Evolutionary conservation across 2,113 vertebrate genomes (phyloP).

Genomic region (Archilochus colubris): DNA sequence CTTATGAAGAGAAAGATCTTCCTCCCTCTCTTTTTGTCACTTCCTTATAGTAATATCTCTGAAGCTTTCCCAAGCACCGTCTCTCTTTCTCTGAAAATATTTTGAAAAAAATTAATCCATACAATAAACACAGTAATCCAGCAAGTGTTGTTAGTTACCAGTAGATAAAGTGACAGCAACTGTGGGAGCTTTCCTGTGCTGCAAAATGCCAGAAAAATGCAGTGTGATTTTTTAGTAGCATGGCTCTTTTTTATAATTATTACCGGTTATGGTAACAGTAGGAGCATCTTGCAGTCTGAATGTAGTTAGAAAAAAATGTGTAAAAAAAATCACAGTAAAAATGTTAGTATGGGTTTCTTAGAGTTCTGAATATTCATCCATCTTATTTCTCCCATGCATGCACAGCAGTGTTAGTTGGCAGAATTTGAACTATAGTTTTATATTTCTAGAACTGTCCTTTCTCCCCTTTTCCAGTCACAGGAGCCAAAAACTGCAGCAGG

Average conservation of each 20-base stretch:
- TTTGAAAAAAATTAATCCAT: neutral
- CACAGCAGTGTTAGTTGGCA: neutral
- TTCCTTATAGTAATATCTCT: neutral
- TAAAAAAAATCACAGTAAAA: constrained; percentile 11
- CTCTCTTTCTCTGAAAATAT: neutral
- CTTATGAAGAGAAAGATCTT: neutral
- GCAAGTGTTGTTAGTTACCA: neutral
- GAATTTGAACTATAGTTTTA: neutral
- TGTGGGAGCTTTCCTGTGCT: neutral
- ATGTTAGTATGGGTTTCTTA: neutral
- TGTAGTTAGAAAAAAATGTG: neutral
- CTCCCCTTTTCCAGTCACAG: constrained; percentile 39
- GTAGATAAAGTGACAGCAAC: neutral
- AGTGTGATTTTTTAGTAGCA: neutral
- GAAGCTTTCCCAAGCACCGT: neutral
- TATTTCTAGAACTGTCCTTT: constrained; percentile 51
- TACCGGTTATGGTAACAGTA: neutral
- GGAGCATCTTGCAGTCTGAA: accelerated
- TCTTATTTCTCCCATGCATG: neutral
- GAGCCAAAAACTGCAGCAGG: constrained; percentile 35
- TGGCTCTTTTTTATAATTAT: neutral
- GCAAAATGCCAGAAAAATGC: neutral
- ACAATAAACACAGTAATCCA: neutral
- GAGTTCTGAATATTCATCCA: neutral
- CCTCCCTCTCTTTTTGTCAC: neutral